These are phyloP conservation scores for Hermodice carunculata DNA, from an alignment of 2,888 invertebrate genomes.

Conservation along the genomic window DNA sequence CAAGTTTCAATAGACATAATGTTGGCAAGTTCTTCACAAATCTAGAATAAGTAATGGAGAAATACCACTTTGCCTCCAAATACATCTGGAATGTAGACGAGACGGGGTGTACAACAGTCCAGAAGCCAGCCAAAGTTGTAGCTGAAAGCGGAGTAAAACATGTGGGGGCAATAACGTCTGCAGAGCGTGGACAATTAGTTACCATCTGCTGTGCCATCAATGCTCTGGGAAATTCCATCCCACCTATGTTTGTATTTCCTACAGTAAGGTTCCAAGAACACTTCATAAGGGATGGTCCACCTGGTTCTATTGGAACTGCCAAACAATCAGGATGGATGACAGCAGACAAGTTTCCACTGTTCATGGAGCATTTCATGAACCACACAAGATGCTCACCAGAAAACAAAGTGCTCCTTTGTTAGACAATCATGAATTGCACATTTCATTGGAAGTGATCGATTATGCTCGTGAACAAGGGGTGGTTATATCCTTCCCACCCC, in stretches of 20 bases:
- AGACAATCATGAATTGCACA: slow-evolving; percentile 10
- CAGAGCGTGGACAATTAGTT: slow-evolving; percentile 13
- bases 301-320: not conserved
- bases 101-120: slow-evolving; percentile 11
- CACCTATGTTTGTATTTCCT: no score
- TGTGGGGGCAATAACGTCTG: slow-evolving; percentile 5
- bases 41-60: no score
- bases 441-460: not conserved
- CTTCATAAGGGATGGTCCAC: not conserved
- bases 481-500: slow-evolving; percentile 5
- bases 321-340: slow-evolving; percentile 20
- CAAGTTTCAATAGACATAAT: no score
- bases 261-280: not conserved
- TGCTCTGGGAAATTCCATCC: not conserved
- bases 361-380: not conserved
- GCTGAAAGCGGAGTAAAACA: slow-evolving; percentile 1
- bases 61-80: no score
- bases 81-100: no score
- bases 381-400: not conserved
- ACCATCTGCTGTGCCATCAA: slow-evolving; percentile 1
- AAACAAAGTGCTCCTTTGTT: not conserved
- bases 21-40: no score
- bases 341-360: not conserved
- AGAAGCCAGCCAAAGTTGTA: slow-evolving; percentile 5
- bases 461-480: slow-evolving; percentile 1